phyloP scores from a whole-genome alignment of 2,113 vertebrate genomes.

The Caretta caretta region DNA sequence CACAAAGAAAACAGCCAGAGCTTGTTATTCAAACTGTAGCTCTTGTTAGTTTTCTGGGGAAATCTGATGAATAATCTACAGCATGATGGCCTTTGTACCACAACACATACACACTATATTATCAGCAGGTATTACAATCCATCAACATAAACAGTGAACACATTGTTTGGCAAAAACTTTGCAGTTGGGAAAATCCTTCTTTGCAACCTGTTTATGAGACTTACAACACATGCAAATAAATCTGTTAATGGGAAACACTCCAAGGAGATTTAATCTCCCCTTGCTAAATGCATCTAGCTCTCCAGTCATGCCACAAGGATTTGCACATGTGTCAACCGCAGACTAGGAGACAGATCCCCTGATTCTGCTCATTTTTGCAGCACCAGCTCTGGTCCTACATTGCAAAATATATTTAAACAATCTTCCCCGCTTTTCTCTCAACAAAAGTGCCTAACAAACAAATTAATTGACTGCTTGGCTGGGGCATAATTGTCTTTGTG shows the following conservation, averaged over 20 bases:
- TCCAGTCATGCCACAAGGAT: background rate
- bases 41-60: constrained; percentile 49
- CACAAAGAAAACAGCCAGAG: constrained; percentile 65
- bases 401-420: background rate
- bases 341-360: background rate
- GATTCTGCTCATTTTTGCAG: background rate
- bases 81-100: constrained; percentile 15
- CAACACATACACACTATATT: background rate
- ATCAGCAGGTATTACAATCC: constrained; percentile 35
- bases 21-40: constrained; percentile 66
- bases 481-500: background rate
- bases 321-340: background rate
- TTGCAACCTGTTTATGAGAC: background rate
- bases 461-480: background rate
- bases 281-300: background rate
- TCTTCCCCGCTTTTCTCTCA: background rate
- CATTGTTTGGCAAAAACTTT: background rate
- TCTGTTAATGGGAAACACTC: background rate
- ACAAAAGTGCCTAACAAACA: background rate
- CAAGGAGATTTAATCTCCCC: background rate
- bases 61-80: constrained; percentile 54
- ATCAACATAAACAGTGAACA: constrained; percentile 27
- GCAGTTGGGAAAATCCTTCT: background rate
- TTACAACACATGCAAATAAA: background rate
- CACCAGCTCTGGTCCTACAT: background rate